A percentile compares a stretch with the other conserved stretches of the same genome.
These are phyloP conservation scores for Amblyraja radiata DNA, from an alignment of 2,797 vertebrate genomes.

Conservation along the genomic window DNA sequence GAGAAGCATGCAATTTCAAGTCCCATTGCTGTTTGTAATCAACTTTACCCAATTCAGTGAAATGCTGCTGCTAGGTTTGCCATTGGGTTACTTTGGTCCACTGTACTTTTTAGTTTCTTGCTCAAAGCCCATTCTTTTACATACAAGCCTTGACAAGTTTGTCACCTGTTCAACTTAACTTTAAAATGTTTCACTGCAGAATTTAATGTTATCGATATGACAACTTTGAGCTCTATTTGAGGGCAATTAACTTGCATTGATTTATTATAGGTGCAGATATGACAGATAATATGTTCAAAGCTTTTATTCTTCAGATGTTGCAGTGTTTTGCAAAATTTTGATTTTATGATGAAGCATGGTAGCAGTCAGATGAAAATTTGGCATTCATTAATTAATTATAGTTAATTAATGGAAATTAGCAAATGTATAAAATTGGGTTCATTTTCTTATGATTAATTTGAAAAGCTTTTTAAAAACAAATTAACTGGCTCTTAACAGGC, in stretches of 20 bases:
- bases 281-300: neutral
- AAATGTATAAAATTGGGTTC: slow-evolving; percentile 1
- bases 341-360: neutral
- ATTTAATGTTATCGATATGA: neutral
- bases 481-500: too few relatives aligned
- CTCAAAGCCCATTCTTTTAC: neutral
- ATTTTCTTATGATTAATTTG: neutral
- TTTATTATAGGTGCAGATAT: neutral
- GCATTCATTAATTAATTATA: neutral
- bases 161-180: neutral
- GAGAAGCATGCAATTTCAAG: too few relatives aligned
- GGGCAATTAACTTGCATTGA: neutral
- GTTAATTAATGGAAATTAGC: neutral
- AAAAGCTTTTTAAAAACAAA: neutral
- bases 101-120: neutral
- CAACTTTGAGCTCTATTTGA: neutral
- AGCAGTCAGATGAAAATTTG: neutral
- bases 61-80: neutral
- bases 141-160: neutral
- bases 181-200: neutral
- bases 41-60: too few relatives aligned
- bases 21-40: too few relatives aligned
- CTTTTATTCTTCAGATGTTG: neutral
- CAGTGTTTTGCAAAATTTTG: neutral
- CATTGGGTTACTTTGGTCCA: neutral